Evolutionary conservation across 2,113 vertebrate genomes (phyloP).

Genomic region (Megaceryle maxima): DNA sequence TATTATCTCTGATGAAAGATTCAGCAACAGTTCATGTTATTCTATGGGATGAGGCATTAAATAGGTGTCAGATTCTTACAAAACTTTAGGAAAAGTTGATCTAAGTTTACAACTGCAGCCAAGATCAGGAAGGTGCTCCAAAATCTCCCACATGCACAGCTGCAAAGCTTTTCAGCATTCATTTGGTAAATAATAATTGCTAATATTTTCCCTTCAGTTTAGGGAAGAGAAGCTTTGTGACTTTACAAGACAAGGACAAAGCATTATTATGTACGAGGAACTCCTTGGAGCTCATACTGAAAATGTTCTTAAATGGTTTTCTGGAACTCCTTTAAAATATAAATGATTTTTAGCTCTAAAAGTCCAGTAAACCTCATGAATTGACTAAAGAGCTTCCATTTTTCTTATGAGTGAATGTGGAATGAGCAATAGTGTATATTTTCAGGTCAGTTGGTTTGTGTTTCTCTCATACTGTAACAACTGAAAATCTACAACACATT

Average conservation of each 20-base stretch:
- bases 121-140: background rate
- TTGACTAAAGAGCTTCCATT: background rate
- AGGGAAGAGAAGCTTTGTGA: background rate
- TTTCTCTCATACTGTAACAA: background rate
- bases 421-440: background rate
- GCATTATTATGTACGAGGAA: background rate
- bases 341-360: background rate
- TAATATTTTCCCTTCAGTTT: background rate
- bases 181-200: background rate
- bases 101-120: background rate
- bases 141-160: background rate
- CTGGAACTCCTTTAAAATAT: background rate
- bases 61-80: background rate
- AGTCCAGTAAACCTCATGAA: background rate
- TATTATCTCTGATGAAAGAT: background rate
- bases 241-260: background rate
- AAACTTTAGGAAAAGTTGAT: background rate
- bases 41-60: background rate
- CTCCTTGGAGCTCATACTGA: background rate
- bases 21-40: background rate
- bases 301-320: background rate
- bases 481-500: background rate
- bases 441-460: background rate
- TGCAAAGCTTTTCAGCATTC: background rate
- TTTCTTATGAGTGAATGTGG: background rate